Base-by-base conservation (phyloP, 2,113 vertebrate genomes). In the Oreochromis niloticus region DNA sequence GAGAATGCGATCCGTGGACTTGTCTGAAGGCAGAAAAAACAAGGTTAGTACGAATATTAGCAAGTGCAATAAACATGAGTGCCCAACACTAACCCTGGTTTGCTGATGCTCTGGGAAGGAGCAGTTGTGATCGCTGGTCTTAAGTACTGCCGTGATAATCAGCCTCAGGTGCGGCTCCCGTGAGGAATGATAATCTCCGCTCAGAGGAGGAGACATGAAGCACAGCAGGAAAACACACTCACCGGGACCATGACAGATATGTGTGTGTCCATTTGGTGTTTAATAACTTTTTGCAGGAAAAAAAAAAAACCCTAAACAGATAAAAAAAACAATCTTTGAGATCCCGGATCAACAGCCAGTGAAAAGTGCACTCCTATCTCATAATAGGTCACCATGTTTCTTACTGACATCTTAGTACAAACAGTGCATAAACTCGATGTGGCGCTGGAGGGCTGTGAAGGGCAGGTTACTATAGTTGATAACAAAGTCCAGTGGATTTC, bases 21-120 rank as follows among this genome's bases (percentile, higher is more conserved):
- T n/a, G 52, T n/a, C 19, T 54, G 9, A 19, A 54, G 52, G 1
- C 5, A n/a, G 52, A 54, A 19, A 54, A 54, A 54, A 27, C 52
- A 54, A 54, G 50, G 9, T 54, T 10, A 2, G 19, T 54, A 54
- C 19, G 0, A 54, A 10, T n/a, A 54, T 54, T 54, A 54, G 50
- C 50, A n/a, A 52, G 50, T 22, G 2, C 19, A 54, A 54, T 54
- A 54, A 54, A 54, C 5, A 54, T 6, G 52, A 54, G 9, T 10
- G 5, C 9, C 52, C 0, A n/a, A 54, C 52, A 1, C 1, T 54
- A 54, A 54, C 52, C 9, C 3, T 0, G 52, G 9, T 54, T 54
- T 22, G 52, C 52, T 54, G 52, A 54, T 0, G 3, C 9, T 54
- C 19, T 54, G 19, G 52, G 9, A 22, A 22, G 9, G 5, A 22